Evolutionary conservation across 1,140 invertebrate genomes (phyloP).

Genomic region (Fragariocoptes setiger): DNA sequence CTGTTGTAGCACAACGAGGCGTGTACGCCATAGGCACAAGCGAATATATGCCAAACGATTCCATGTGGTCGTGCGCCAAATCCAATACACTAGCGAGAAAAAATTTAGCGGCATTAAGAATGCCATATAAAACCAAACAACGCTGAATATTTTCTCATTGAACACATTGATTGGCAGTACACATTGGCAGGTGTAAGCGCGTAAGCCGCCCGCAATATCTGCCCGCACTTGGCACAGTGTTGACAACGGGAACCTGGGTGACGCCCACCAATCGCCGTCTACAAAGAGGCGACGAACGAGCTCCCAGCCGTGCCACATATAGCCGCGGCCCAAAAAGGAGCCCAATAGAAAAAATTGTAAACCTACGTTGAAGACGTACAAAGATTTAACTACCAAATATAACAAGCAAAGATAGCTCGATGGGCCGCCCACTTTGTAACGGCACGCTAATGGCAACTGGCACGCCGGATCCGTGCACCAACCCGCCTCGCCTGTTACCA

Average conservation of each 20-base stretch:
- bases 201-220: conserved; percentile 16
- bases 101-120: conserved; percentile 16
- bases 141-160: conserved; percentile 23
- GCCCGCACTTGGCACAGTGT: conserved; percentile 17
- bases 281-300: conserved; percentile 12
- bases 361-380: conserved; percentile 19
- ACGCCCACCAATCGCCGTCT: conserved; percentile 17
- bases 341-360: conserved; percentile 20
- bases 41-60: conserved; percentile 16
- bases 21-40: conserved; percentile 16
- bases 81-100: conserved; percentile 16
- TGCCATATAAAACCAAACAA: conserved; percentile 19
- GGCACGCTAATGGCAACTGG: conserved; percentile 12
- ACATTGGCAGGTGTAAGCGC: conserved; percentile 20
- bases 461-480: conserved; percentile 16
- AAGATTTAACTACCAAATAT: conserved; percentile 18
- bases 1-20: conserved; percentile 14
- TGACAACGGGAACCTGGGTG: conserved; percentile 17
- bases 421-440: conserved; percentile 13
- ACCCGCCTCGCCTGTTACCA: conserved; percentile 15
- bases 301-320: conserved; percentile 16
- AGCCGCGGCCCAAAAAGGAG: conserved; percentile 16
- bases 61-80: conserved; percentile 17
- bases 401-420: conserved; percentile 18
- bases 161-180: conserved; percentile 24